Base-by-base conservation (phyloP, 92 coral and sea anemone genomes). In the Palythoa heliodiscus region DNA sequence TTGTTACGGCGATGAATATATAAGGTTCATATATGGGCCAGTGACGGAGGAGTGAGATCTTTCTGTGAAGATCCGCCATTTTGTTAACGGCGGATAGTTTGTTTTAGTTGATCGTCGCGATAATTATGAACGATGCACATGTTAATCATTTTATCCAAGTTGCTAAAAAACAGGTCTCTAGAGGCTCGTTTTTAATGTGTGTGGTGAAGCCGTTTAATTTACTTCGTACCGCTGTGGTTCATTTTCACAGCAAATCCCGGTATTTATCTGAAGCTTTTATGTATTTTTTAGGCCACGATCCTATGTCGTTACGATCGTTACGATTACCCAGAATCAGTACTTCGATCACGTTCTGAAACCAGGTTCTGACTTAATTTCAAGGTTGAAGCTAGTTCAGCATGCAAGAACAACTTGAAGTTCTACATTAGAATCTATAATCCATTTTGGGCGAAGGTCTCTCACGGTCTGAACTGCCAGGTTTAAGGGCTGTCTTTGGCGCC, bases 401-500 rank as follows among this genome's bases (percentile, higher is more conserved):
- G 25, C 29, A 64, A 64, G 24, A n/a, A n/a, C 48, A 12, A n/a
- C 11, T 17, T 74, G 55, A 74, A 48, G 12, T 52, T 11, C 23
- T 24, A 22, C 16, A 43, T 66, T 57, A 80, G 74, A 80, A 80
- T 35, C 20, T 66, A 25, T 80, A 52, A 47, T 80, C 84, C 57
- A 86, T 14, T 80, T 89, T 89, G 22, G 92, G 78, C 1, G 92
- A 89, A 13, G 93, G 86, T 66, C 98, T 90, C 77, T 95, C 98
- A 54, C 99, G 93, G 22, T 97, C 94, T 74, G 93, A 90, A 67
- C 75, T 87, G 53, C 89, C 93, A 13, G 95, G 87, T 38, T 91
- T 86, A 85, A 89, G 84, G 40, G 88, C 91, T 1, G 94, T 84
- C 61, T 91, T 87, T 40, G 67, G 71, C 71, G 86, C 84, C 68